Evolutionary conservation across 53 echinoderm and acorn worm species (phyloP), one percentile per base, ranked within the genome.

Genomic region (Holothuria leucospilota): DNA sequence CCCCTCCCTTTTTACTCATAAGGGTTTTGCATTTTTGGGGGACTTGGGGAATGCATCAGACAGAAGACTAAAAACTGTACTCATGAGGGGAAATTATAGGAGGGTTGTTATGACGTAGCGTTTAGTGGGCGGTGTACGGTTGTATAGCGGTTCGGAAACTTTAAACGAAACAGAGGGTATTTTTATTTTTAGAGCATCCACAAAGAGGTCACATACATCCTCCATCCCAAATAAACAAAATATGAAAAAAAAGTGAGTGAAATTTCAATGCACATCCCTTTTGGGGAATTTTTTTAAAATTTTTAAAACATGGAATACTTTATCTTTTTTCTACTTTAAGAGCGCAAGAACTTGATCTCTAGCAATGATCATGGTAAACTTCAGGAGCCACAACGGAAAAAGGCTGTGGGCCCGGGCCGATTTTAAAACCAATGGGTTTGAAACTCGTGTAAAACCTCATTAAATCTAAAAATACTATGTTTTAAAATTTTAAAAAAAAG

Each of bases 131-230:
- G 93, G 91, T 28, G 93, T 90, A 58, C 40, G 27, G 89, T 92
- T 21, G 87, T 77, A 86, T 69, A 0, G 89, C 58, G 87, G 88
- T 98, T 21, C 95, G 88, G 92, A 95, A 98, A 62, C 98, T 91
- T 63, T 98, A 98, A 61, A 98, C 98, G 20, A 98, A 93, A 77
- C 97, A 97, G 20, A 98, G 93, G 85, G 95, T 98, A 63, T 95
- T 95, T 65, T 88, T 93, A 39, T 92, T 98, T 83, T 95, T 95
- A 98, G 81, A 64, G 98, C 98, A 10, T 95, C 92, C 23, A 93
- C 88, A 63, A 95, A 98, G 20, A 95, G 87, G 77, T 95, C 98
- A 18, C 98, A 71, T 98, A 98, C 95, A 95, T 93, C 1, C 98
- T 91, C 98, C 98, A 85, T 95, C 88, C 98, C 95, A 87, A 16